These are phyloP conservation scores for Pitangus sulphuratus DNA, from an alignment of 2,797 vertebrate species.

Conservation along the genomic window DNA sequence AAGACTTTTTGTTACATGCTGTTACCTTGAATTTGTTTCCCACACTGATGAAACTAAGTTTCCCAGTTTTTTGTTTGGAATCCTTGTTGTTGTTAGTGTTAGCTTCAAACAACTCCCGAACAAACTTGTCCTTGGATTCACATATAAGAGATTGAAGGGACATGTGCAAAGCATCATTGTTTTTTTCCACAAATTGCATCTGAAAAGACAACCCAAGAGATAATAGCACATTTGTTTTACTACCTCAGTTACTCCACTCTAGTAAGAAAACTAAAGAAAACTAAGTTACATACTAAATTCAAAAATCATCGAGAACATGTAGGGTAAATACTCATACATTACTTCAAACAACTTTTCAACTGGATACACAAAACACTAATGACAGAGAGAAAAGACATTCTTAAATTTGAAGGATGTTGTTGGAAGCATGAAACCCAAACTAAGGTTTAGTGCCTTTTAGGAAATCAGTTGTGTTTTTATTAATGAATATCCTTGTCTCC, in stretches of 20 bases:
- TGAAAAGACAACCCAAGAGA: constrained; percentile 69
- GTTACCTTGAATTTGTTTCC: constrained; percentile 98
- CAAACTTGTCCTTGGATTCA: constrained; percentile 92
- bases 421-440: background rate
- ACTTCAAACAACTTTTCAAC: background rate
- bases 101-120: constrained; percentile 89
- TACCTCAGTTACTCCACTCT: background rate
- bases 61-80: constrained; percentile 93
- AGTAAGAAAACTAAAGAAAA: background rate
- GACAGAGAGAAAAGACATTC: background rate
- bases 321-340: background rate
- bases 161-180: constrained; percentile 96
- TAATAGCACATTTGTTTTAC: background rate
- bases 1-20: background rate
- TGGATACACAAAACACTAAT: background rate
- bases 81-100: constrained; percentile 90
- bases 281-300: background rate
- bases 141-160: constrained; percentile 93
- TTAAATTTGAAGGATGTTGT: background rate
- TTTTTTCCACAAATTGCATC: constrained; percentile 98
- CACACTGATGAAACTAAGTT: constrained; percentile 96
- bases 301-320: background rate
- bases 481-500: background rate
- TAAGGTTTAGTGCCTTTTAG: background rate
- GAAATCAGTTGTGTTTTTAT: background rate